Percentiles rank a stretch among this genome's conserved stretches.
Conservation (phyloP, 2,113 vertebrate species). For the Trachemys scripta region DNA sequence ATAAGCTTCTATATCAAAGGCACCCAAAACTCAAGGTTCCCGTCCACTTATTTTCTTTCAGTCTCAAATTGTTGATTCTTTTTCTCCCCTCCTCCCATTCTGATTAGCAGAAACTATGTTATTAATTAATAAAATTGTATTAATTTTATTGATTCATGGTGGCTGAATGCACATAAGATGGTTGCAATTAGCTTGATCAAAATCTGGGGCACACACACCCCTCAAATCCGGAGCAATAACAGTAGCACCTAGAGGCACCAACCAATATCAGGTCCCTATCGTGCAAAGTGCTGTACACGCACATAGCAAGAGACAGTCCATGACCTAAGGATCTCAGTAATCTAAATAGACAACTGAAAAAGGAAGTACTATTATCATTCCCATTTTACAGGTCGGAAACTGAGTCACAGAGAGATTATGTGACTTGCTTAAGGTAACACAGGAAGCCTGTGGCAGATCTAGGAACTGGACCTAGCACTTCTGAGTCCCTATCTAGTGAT, state of each 20-base stretch:
- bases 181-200: no score
- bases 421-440: neutral
- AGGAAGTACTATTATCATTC: neutral
- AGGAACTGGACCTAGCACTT: neutral
- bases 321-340: neutral
- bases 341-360: neutral
- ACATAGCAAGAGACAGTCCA: neutral
- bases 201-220: no score
- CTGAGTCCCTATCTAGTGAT: neutral
- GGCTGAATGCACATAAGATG: no score
- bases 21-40: no score
- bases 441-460: neutral
- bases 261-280: neutral
- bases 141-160: no score
- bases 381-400: neutral
- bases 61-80: no score
- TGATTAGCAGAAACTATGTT: no score
- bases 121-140: no score
- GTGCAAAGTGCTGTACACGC: neutral
- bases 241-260: neutral
- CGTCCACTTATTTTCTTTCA: no score
- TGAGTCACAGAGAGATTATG: neutral
- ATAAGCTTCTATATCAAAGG: no score
- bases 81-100: no score
- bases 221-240: neutral